These are phyloP conservation scores for Marasmarcha lunaedactyla DNA, from an alignment of 2,888 invertebrate species.

Conservation along the genomic window DNA sequence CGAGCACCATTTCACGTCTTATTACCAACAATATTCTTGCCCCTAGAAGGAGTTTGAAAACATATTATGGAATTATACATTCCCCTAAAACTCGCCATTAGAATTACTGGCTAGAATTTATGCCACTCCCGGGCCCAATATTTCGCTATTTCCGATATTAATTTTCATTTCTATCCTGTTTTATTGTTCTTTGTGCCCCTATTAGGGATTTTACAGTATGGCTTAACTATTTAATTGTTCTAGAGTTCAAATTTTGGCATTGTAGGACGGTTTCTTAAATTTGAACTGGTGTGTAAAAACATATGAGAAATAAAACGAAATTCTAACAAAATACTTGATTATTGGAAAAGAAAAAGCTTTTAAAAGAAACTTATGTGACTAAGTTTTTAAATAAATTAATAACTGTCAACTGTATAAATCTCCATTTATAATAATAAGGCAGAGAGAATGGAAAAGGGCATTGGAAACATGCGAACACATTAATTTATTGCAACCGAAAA, in stretches of 20 bases:
- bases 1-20: conserved; percentile 56
- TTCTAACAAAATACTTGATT: no score
- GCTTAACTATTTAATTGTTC: no score
- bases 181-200: background rate
- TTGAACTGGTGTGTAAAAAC: no score
- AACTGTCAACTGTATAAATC: no score
- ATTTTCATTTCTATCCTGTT: conserved; percentile 4
- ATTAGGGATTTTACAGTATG: no score
- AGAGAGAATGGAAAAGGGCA: background rate
- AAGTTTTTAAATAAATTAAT: no score
- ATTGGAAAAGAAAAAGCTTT: no score
- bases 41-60: conserved; percentile 62
- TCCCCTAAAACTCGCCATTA: conserved; percentile 62
- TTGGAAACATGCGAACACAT: conserved; percentile 53
- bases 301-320: no score
- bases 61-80: conserved; percentile 62
- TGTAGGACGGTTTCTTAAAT: no score
- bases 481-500: conserved; percentile 55
- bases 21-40: conserved; percentile 54
- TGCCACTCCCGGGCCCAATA: conserved; percentile 38
- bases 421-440: no score
- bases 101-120: conserved; percentile 56
- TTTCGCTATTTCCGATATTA: conserved; percentile 25
- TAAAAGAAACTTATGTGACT: no score
- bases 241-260: no score